Evolutionary conservation across 1,140 invertebrate species (phyloP), one percentile per base, ranked within the genome.

Genomic region (Fragariocoptes setiger): DNA sequence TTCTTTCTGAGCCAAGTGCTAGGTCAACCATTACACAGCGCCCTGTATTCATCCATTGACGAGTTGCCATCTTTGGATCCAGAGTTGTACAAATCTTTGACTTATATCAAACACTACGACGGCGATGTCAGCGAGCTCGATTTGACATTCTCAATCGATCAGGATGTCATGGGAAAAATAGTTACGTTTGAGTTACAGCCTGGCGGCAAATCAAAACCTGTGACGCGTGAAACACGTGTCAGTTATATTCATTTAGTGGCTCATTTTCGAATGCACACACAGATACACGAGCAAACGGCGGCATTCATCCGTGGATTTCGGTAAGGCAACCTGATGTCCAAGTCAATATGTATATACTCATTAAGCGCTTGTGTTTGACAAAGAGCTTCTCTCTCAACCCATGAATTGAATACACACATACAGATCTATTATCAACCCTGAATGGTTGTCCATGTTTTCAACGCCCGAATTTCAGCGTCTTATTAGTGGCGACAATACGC

Each of bases 201-300:
- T 13, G 86, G 86, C 13, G 92, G 92, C 15, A 76, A 74, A 59
- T 74, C 74, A 2, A 69, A 88, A 37, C 66, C 76, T 16, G 85
- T 99, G 2, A 94, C 79, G 2, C 86, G 92, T 62, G 79, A 88
- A 53, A 97, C 15, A 53, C 80, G 76, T 61, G 90, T 94, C 42
- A 76, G 77, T 52, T 95, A 95, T 56, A 86, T 99, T 37, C 90
- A 99, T 59, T 62, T 83, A 48, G 92, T 97, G 82, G 90, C 92
- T 2, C 82, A 88, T 56, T 95, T 92, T 56, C 71, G 85, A 46
- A 90, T 97, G 75, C 78, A 92, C 53, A 73, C 74, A 4, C 88
- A 95, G 65, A 92, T 90, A 44, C 76, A 77, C 51, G 78, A 94
- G 41, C 92, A 99, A 62, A 86, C 83, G 1, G 67, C 74, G 35